Evolutionary conservation across 1,140 invertebrate species (phyloP), one percentile per base, ranked within the genome.

Genomic region (Stegodyphus dumicola): DNA sequence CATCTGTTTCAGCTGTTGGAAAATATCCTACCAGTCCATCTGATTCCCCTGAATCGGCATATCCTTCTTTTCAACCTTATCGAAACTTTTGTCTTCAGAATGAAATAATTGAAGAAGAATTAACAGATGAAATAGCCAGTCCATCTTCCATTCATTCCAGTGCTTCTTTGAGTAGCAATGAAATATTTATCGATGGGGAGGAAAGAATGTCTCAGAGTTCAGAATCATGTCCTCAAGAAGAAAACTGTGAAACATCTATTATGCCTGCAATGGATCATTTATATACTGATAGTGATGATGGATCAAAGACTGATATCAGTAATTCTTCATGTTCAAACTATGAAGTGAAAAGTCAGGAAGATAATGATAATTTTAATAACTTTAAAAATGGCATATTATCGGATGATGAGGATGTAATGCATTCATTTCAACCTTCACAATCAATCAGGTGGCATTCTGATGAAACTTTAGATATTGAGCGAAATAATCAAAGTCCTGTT

Each of bases 61-160:
- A 70, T 18, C 77, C 51, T n/a, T 33, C 48, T 10, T 53, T 51
- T 51, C 70, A 74, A 75, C 70, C 17, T 9, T 83, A 64, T 71
- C 18, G 79, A 33, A 81, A 81, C 48, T 81, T 77, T 9, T 76
- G 69, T 15, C 73, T 85, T 6, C 81, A 85, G 49, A 77, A 85
- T 64, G 81, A 85, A 85, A 66, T 85, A 5, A 85, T 85, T 60
- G 81, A 85, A 17, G 81, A 85, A 60, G 81, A 85, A 70, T 69
- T 85, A 54, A 85, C 81, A 5, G 81, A 85, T 33, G 81, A 85
- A 60, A 85, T 85, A 17, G 51, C 74, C 15, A 69, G 56, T 6
- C 74, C 81, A n/a, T 76, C 81, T 5, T 83, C 70, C 48, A 53
- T 52, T 54, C 71, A 65, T 13, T 76, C 81, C 6, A 70, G 60